These are phyloP conservation scores for Bubo bubo DNA, from an alignment of 2,113 vertebrate genomes.

Conservation along the genomic window DNA sequence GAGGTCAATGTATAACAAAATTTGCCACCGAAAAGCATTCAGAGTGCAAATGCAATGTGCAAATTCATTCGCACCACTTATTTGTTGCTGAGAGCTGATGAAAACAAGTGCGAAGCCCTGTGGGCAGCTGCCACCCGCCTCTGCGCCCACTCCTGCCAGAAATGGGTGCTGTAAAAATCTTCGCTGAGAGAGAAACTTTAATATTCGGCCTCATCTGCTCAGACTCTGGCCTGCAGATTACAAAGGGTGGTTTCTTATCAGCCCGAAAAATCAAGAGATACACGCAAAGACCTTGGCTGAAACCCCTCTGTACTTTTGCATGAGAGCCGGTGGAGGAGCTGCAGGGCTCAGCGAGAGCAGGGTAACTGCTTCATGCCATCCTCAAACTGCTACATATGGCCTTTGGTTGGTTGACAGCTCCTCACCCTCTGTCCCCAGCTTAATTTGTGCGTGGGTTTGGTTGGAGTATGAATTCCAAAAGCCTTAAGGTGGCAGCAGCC, in stretches of 20 bases:
- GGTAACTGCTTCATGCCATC: background rate
- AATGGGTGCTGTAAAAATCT: background rate
- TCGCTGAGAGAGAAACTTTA: background rate
- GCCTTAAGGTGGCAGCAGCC: background rate
- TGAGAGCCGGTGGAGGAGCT: background rate
- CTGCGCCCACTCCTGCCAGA: background rate
- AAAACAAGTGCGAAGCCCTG: background rate
- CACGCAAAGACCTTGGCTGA: background rate
- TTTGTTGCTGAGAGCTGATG: background rate
- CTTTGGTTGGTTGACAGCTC: background rate
- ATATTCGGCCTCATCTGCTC: background rate
- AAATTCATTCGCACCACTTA: accelerated
- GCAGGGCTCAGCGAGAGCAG: accelerated
- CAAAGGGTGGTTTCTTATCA: background rate
- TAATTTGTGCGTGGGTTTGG: accelerated
- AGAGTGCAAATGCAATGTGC: background rate
- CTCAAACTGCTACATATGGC: accelerated
- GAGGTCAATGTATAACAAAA: background rate
- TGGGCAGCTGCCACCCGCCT: no score
- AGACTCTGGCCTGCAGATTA: background rate
- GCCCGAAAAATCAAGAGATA: background rate
- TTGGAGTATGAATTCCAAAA: background rate
- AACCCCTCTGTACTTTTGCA: accelerated
- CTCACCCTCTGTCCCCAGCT: background rate
- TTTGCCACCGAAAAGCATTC: background rate